Evolutionary conservation across 2,797 vertebrate genomes (phyloP).

Genomic region (Sarcophilus harrisii): DNA sequence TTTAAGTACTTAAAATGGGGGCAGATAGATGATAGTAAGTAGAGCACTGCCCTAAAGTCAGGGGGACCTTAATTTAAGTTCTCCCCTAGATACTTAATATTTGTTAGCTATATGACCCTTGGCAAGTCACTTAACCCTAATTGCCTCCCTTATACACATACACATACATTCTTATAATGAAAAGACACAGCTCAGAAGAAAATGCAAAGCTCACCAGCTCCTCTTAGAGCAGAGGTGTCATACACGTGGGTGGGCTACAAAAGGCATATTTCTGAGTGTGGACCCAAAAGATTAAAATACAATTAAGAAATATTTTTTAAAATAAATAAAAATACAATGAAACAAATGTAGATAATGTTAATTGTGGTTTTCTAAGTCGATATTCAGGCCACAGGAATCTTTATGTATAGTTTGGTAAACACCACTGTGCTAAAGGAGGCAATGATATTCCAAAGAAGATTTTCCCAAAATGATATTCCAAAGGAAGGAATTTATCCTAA

Average conservation of each 20-base stretch:
- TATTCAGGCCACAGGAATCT: neutral
- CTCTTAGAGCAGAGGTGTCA: neutral
- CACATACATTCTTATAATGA: neutral
- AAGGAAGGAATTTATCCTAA: neutral
- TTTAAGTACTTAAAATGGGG: too few species aligned
- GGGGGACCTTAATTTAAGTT: too few species aligned
- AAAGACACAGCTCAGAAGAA: neutral
- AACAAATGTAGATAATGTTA: neutral
- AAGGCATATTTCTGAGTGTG: neutral
- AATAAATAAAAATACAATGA: neutral
- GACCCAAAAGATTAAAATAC: neutral
- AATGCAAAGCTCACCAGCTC: neutral
- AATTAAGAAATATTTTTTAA: neutral
- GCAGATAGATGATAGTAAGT: too few species aligned
- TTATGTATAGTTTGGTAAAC: neutral
- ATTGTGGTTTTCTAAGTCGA: neutral
- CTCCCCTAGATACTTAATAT: too few species aligned
- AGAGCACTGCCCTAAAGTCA: too few species aligned
- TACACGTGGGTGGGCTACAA: neutral
- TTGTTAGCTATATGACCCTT: too few species aligned
- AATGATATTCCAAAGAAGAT: neutral
- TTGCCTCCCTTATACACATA: too few species aligned
- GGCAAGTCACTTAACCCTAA: too few species aligned
- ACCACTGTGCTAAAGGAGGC: neutral
- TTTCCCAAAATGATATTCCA: neutral